Percentiles rank a stretch among this genome's conserved stretches.
Evolutionary conservation across 1,140 invertebrate genomes (phyloP).

Genomic region (Orius laevigatus): DNA sequence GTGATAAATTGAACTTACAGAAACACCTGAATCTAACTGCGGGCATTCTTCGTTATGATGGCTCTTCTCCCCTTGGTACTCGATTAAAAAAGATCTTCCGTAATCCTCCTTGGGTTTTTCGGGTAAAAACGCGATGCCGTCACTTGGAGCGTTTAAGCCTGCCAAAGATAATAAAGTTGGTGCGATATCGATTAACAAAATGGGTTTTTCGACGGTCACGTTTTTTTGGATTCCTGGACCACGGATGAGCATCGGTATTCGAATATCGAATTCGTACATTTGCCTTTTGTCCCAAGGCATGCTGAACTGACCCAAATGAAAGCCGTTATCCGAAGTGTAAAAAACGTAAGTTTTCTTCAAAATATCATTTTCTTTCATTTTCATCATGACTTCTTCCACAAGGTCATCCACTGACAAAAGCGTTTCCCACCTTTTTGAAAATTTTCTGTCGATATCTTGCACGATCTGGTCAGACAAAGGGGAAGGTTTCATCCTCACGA

Average conservation of each 20-base stretch:
- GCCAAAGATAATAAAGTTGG: conserved; percentile 61
- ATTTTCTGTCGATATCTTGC: conserved; percentile 44
- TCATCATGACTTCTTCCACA: conserved; percentile 42
- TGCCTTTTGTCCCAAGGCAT: conserved; percentile 76
- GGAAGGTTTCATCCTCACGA: conserved; percentile 45
- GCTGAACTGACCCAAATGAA: conserved; percentile 74
- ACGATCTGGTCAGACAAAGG: conserved; percentile 39
- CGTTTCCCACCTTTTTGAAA: conserved; percentile 53
- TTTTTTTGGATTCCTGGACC: conserved; percentile 48
- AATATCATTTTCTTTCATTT: conserved; percentile 33
- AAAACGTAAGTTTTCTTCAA: conserved; percentile 64
- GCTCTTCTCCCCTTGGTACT: conserved; percentile 61
- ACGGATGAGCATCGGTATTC: conserved; percentile 59
- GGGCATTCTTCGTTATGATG: conserved; percentile 27
- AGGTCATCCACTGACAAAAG: conserved; percentile 75
- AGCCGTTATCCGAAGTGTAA: conserved; percentile 79
- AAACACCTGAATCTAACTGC: conserved; percentile 4
- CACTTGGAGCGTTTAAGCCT: conserved; percentile 30
- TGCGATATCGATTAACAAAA: conserved; percentile 63
- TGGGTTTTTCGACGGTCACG: conserved; percentile 31
- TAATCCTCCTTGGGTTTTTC: conserved; percentile 22
- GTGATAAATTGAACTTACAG: conserved; percentile 5
- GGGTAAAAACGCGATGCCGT: conserved; percentile 29
- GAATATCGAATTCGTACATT: conserved; percentile 75
- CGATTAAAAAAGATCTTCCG: conserved; percentile 51